phyloP scores from a whole-genome alignment of 2,113 vertebrate genomes.

The Bettongia penicillata region DNA sequence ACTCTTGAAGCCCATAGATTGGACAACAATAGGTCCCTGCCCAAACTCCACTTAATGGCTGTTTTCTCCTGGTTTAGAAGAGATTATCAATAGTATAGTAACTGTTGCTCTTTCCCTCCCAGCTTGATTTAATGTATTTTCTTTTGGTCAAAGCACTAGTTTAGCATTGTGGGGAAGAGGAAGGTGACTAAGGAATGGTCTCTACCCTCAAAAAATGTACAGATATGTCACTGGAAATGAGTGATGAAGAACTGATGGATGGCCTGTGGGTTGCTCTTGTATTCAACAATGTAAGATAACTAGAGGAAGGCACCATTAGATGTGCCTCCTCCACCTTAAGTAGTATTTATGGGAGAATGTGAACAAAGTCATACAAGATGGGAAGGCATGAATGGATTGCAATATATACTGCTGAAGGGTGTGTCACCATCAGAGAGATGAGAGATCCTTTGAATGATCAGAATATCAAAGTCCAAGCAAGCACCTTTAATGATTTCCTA shows the following conservation, averaged over 20 bases:
- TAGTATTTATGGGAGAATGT: neutral
- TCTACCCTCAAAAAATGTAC: no score
- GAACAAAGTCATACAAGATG: neutral
- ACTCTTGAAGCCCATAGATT: no score
- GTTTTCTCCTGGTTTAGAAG: no score
- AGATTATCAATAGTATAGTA: no score
- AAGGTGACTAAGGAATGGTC: no score
- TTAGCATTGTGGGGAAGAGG: no score
- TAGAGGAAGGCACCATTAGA: neutral
- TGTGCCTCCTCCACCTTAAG: neutral
- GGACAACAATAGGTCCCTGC: no score
- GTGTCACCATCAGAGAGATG: neutral
- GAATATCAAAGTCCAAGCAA: neutral
- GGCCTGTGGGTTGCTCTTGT: neutral
- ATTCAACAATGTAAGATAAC: neutral
- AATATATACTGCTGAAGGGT: neutral
- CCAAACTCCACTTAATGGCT: no score
- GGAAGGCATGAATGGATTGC: neutral
- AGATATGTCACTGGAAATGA: neutral
- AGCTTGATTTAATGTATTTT: no score
- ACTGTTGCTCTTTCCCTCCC: no score
- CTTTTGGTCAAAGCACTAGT: no score
- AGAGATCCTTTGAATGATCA: neutral
- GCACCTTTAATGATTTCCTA: neutral
- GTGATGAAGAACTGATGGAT: neutral